Conservation (phyloP, 2,888 invertebrate species). For the Tachystola acroxantha region DNA sequence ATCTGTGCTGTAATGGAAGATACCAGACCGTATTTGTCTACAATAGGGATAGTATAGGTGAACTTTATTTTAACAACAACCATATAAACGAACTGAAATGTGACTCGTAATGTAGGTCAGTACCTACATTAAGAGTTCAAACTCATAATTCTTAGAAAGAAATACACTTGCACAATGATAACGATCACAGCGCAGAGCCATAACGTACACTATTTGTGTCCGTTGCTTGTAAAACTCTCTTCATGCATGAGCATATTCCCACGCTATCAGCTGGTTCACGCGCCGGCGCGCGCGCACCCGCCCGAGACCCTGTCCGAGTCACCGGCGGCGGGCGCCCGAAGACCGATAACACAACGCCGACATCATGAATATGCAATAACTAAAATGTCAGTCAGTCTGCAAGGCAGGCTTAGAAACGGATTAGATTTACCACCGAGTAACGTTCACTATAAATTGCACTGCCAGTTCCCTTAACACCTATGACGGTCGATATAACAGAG, state of each 20-base stretch:
- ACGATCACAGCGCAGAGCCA: constrained; percentile 3
- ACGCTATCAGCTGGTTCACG: constrained; percentile 70
- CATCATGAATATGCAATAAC: constrained; percentile 23
- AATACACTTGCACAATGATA: background rate
- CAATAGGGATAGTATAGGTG: no score
- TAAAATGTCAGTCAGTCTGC: background rate
- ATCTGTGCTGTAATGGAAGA: no score
- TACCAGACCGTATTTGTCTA: no score
- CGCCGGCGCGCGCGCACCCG: constrained; percentile 49
- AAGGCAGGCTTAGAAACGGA: background rate
- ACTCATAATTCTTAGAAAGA: background rate
- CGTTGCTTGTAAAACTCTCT: constrained; percentile 19
- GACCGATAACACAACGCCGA: constrained; percentile 23
- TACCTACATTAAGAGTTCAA: constrained; percentile 20
- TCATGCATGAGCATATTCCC: constrained; percentile 58
- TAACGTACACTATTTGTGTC: constrained; percentile 17
- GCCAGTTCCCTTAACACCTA: constrained; percentile 2
- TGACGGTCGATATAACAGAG: background rate
- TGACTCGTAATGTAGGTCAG: no score
- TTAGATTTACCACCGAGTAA: background rate
- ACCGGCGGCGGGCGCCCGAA: constrained; percentile 25
- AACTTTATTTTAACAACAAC: no score
- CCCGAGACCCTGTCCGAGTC: constrained; percentile 37
- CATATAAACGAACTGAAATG: no score
- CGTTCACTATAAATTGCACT: background rate